Base-by-base conservation (phyloP, 2,113 vertebrate species). In the Catagonus wagneri region DNA sequence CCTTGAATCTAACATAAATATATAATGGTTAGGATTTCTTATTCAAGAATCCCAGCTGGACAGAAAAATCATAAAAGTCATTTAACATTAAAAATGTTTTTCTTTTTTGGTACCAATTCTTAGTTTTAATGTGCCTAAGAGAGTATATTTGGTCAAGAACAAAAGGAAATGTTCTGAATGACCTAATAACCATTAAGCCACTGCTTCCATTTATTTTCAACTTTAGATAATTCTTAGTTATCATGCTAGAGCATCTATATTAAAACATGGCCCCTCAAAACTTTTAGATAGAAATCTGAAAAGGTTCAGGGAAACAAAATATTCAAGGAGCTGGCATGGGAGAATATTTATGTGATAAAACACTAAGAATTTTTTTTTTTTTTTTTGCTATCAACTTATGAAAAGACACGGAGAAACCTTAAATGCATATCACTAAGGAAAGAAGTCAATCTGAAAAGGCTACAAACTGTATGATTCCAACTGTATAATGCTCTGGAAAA, bases 151-250 rank as follows among this genome's bases (percentile, higher is more conserved):
- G 44, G 27, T 68, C 19, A 63, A 93, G 34, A 65, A 79, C 29
- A 80, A 85, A 92, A 60, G 86, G 34, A 92, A 95, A 85, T 86
- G 50, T 84, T 79, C 29, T n/a, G 16, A 95, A 60, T 61, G 83
- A 60, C 39, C 74, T 65, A 68, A 85, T 50, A 61, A 63, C 4
- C 32, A 89, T 94, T 63, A 93, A 65, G 71, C 11, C 7, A 50
- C 17, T 89, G 12, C 3, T 32, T 75, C 22, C 66, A 58, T 11
- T 58, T 83, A 63, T 90, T 74, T 81, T 69, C 44, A 95, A 76
- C 54, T 89, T 81, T 10, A 65, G 83, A 50, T 52, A 74, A 71
- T 61, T 32, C 71, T 69, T 85, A 84, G 27, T 81, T 80, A 58
- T 65, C 71, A 69, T 93, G 56, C 29, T 89, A 71, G 36, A 7